These are phyloP conservation scores for Leptodactylus fallax DNA, from an alignment of 2,797 vertebrate genomes.

Conservation along the genomic window DNA sequence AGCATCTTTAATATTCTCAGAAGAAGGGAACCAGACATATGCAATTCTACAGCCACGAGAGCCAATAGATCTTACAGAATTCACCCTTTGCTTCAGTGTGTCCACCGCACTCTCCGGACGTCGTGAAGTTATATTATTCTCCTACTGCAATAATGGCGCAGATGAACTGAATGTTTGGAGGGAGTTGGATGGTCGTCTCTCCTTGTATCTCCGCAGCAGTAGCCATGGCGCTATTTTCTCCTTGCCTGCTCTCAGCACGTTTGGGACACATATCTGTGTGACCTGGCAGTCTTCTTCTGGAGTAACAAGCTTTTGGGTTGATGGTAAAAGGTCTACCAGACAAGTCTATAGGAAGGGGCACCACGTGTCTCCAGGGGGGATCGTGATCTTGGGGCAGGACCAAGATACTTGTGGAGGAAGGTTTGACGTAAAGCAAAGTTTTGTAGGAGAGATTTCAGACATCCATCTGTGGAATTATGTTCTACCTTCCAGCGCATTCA, in stretches of 20 bases:
- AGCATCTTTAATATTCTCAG: constrained; percentile 76
- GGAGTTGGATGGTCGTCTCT: neutral
- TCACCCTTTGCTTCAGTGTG: constrained; percentile 74
- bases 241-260: neutral
- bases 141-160: constrained; percentile 13
- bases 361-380: constrained; percentile 67
- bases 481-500: constrained; percentile 62
- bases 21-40: constrained; percentile 59
- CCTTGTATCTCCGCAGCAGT: constrained; percentile 18
- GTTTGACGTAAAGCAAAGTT: constrained; percentile 75
- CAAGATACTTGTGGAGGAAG: constrained; percentile 74
- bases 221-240: neutral
- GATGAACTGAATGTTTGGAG: neutral
- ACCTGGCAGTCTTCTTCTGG: constrained; percentile 73
- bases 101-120: constrained; percentile 70
- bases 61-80: constrained; percentile 56
- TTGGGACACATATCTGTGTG: constrained; percentile 74
- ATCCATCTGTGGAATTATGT: constrained; percentile 80
- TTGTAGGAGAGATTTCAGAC: constrained; percentile 78
- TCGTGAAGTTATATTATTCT: constrained; percentile 47
- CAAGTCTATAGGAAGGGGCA: constrained; percentile 80
- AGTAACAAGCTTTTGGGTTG: constrained; percentile 64
- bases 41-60: constrained; percentile 65
- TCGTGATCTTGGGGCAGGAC: constrained; percentile 80
- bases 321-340: constrained; percentile 73